phyloP scores from a whole-genome alignment of 30 jellyfish, hydroid and myxozoan species.

The Euphysa ruthae region DNA sequence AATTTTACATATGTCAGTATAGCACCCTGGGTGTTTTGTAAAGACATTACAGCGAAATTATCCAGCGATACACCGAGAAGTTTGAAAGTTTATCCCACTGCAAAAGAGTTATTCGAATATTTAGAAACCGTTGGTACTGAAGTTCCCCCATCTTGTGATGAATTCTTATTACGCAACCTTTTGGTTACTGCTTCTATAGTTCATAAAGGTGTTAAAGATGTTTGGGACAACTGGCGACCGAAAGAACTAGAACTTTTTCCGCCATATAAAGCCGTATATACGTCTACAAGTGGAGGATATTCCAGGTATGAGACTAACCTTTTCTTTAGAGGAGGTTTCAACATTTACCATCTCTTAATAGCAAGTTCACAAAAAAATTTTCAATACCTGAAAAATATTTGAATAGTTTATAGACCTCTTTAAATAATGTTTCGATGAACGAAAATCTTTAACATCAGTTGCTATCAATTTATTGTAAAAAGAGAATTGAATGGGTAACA shows the following conservation, averaged over 20 bases:
- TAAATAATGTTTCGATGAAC: no score
- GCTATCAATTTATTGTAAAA: no score
- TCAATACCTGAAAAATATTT: no score
- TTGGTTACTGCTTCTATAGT: not conserved
- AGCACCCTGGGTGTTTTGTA: constrained; percentile 22
- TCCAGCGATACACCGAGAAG: not conserved
- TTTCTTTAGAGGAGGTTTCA: no score
- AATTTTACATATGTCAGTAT: not conserved
- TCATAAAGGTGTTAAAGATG: not conserved
- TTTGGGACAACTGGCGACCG: not conserved
- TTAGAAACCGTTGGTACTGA: not conserved
- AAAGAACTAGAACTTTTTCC: not conserved
- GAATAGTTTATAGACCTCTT: no score
- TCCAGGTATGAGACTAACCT: no score
- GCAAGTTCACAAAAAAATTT: no score
- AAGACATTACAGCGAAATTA: not conserved
- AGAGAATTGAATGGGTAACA: no score
- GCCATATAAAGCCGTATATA: not conserved
- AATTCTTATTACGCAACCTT: not conserved
- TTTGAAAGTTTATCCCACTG: constrained; percentile 9
- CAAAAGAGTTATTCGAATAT: not conserved
- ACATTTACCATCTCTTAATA: no score
- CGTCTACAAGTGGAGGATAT: not conserved
- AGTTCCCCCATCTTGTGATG: not conserved
- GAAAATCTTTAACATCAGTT: no score